Evolutionary conservation across 2,888 invertebrate species (phyloP), one percentile per base, ranked within the genome.

Genomic region (Hydriomena furcata): DNA sequence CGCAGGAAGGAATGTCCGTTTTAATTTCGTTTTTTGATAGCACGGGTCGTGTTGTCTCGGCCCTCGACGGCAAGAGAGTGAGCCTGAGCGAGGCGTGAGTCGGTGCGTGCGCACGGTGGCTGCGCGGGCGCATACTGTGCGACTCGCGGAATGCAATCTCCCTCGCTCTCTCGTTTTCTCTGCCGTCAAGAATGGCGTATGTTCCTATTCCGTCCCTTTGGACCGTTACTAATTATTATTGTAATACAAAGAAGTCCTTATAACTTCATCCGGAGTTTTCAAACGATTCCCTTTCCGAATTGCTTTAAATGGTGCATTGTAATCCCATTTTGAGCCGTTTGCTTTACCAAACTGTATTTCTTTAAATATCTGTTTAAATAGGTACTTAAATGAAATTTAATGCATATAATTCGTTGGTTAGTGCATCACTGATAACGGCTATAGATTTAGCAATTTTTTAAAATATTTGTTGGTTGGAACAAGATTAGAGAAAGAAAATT

Each of bases 151-250:
- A 89, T 88, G 87, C 89, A 86, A 86, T 87, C 85, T 84, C 79
- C 78, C 82, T 87, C 73, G 76, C 87, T 86, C 86, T 83, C 82
- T 86, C 69, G 74, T 74, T 80, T 87, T 86, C 82, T 79, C 81
- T 68, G 71, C 79, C 72, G 76, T 79, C 67, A 76, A 86, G 83
- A 87, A 88, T 87, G 84, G 78, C 76, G 76, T 74, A 78, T 76
- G 79, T 71, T 70, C 73, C 73, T 73, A 65, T 71, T 73, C 73
- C 63, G 48, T 54, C 58, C 68, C 64, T 76, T 79, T 77, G 73
- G 69, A 1, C 10, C 21, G 5, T 21, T 23, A 55, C 3, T 5
- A 2, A 4, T 23, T 5, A 7, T 4, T 23, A 6, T 23, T 23
- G 17, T 17, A 17, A 17, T 23, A 23, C 23, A 23, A 5, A 4